A percentile compares a stretch with the other conserved stretches of the same genome.
phyloP scores from a whole-genome alignment of 2,797 vertebrate genomes.

The Characodon lateralis region DNA sequence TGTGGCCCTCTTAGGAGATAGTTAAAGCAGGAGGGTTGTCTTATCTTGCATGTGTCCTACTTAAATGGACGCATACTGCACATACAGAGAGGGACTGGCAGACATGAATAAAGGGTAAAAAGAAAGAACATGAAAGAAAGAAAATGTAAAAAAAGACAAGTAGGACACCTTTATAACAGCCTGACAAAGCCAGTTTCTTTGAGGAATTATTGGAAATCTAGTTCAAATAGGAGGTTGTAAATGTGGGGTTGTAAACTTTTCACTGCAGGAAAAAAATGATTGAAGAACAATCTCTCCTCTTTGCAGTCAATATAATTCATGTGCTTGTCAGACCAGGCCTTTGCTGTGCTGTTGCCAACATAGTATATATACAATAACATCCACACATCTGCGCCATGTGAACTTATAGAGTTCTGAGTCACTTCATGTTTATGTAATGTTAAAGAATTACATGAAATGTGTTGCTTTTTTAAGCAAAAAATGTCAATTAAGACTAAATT shows the following conservation, averaged over 20 bases:
- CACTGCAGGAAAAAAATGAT: not conserved
- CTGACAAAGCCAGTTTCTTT: not conserved
- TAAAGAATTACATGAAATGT: not conserved
- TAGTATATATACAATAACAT: not conserved
- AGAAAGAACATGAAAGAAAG: constrained; percentile 6
- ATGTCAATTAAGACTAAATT: not conserved
- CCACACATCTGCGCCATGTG: no score
- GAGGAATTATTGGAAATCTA: not conserved
- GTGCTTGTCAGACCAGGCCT: not conserved
- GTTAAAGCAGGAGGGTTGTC: constrained; percentile 9
- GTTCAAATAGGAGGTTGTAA: constrained; percentile 1
- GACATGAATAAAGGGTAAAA: constrained; percentile 15
- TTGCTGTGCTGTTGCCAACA: not conserved
- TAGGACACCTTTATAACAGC: constrained; percentile 6
- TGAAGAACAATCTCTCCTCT: not conserved
- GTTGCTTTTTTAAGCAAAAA: not conserved
- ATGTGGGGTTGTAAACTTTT: constrained; percentile 11
- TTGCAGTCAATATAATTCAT: not conserved
- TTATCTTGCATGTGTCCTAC: constrained; percentile 34
- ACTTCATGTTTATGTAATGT: no score
- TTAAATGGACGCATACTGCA: constrained; percentile 27
- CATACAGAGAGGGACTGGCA: not conserved
- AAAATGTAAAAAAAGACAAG: not conserved
- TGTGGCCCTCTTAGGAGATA: not conserved
- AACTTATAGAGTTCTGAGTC: no score